Percentiles rank a stretch among this genome's conserved stretches.
These are phyloP conservation scores for Oryctes rhinoceros DNA, from an alignment of 1,140 invertebrate species.

Conservation along the genomic window DNA sequence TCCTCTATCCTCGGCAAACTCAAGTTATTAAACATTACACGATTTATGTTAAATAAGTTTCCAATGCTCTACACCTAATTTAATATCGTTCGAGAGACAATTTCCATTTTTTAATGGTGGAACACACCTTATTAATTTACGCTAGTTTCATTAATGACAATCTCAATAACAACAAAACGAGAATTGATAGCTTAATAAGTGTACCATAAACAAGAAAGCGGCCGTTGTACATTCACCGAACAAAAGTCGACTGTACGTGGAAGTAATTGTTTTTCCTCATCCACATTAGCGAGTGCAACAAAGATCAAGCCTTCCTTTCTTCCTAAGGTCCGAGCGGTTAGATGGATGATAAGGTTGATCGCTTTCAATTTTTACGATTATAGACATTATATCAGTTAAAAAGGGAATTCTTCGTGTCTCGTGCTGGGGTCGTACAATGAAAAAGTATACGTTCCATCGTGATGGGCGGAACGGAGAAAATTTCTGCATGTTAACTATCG, in stretches of 20 bases:
- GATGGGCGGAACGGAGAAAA: not conserved
- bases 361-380: constrained; percentile 9
- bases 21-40: not conserved
- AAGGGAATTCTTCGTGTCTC: constrained; percentile 3
- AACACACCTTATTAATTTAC: constrained; percentile 12
- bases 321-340: not conserved
- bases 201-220: not conserved
- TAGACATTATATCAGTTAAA: constrained; percentile 9
- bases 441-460: not conserved
- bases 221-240: constrained; percentile 3
- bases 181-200: constrained; percentile 25
- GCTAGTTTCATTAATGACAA: constrained; percentile 1
- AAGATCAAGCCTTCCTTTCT: not conserved
- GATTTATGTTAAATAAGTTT: not conserved
- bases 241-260: not conserved
- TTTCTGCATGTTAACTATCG: not conserved
- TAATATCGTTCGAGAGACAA: not conserved
- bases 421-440: not conserved
- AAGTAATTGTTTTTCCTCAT: constrained; percentile 26
- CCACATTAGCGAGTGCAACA: not conserved
- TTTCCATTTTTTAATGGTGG: not conserved
- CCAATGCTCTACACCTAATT: not conserved
- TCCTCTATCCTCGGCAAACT: not conserved
- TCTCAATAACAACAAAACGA: not conserved
- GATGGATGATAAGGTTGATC: constrained; percentile 13